Percentiles rank a stretch among this genome's conserved stretches.
Conservation (phyloP, 2,797 vertebrate genomes). For the Cetoscarus ocellatus region DNA sequence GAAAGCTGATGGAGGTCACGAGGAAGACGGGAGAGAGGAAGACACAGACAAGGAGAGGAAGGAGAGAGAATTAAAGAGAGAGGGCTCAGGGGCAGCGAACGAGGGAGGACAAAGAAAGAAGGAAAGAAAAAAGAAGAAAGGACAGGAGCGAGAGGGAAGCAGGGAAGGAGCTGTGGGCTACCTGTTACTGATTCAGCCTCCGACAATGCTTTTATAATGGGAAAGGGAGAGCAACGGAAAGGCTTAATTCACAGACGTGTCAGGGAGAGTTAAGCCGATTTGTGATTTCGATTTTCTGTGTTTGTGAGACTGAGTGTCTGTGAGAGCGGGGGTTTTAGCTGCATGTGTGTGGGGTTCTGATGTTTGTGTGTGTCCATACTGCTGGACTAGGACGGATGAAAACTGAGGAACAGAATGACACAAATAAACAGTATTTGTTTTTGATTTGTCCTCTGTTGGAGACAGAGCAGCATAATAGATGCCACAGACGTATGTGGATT, state of each 20-base stretch:
- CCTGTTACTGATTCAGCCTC: conserved; percentile 77
- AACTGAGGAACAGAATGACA: conserved; percentile 68
- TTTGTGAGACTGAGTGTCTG: conserved; percentile 76
- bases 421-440: conserved; percentile 67
- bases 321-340: conserved; percentile 61
- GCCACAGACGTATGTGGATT: conserved; percentile 24
- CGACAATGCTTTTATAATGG: conserved; percentile 82
- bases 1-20: conserved; percentile 62
- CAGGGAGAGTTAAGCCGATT: conserved; percentile 84
- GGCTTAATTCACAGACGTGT: conserved; percentile 83
- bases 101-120: conserved; percentile 33
- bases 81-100: conserved; percentile 25
- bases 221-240: conserved; percentile 78
- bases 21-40: conserved; percentile 27
- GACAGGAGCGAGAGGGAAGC: conserved; percentile 18
- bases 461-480: conserved; percentile 31
- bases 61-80: conserved; percentile 33
- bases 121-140: background rate
- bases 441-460: conserved; percentile 57
- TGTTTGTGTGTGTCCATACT: conserved; percentile 34
- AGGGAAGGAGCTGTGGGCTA: conserved; percentile 69
- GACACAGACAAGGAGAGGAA: conserved; percentile 9
- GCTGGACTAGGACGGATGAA: conserved; percentile 36
- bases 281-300: conserved; percentile 84
- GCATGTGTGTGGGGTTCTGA: conserved; percentile 35